Evolutionary conservation across 1,140 invertebrate species (phyloP), one percentile per base, ranked within the genome.

Genomic region (Caenorhabditis briggsae): DNA sequence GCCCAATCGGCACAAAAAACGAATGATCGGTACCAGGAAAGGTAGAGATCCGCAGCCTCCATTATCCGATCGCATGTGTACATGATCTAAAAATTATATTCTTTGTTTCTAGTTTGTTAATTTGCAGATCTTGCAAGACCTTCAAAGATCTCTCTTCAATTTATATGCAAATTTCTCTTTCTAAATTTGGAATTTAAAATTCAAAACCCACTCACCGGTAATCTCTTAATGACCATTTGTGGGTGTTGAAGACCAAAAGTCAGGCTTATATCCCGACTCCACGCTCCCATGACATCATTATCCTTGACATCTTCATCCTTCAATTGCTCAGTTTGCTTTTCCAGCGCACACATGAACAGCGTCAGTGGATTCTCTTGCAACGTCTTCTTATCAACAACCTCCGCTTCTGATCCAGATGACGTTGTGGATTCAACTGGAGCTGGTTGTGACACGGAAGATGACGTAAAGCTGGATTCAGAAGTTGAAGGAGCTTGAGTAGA

Each of bases 1-100:
- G 86, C 86, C 88, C 88, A 88, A 23, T 88, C 88, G 33, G 88
- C 86, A n/a, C 55, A 48, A 6, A 88, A 82, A 25, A 88, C 83
- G 61, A 88, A 88, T 20, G 86, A 64, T 46, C 88, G 46, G 58
- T 85, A 88, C 86, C 83, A 88, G 43, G 64, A 70, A 14, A 59
- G 56, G 78, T 88, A 88, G 53, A 88, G 86, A 85, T 88, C 88
- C 12, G 70, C 65, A 2, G 74, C 88, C 23, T 87, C 65, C 88
- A 88, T 88, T 14, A 87, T 83, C 23, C 86, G 82, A 23, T 88
- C 82, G 48, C 88, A 88, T 6, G 55, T 33, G 87, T 84, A 88
- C 23, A 59, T 86, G 9, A 88, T 46, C 87, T 88, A 53, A 74
- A 88, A 65, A 2, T 46, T 25, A 5, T n/a, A 12, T 50, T 48